Evolutionary conservation across 2,113 vertebrate species (phyloP).

Genomic region (Capreolus pygargus): DNA sequence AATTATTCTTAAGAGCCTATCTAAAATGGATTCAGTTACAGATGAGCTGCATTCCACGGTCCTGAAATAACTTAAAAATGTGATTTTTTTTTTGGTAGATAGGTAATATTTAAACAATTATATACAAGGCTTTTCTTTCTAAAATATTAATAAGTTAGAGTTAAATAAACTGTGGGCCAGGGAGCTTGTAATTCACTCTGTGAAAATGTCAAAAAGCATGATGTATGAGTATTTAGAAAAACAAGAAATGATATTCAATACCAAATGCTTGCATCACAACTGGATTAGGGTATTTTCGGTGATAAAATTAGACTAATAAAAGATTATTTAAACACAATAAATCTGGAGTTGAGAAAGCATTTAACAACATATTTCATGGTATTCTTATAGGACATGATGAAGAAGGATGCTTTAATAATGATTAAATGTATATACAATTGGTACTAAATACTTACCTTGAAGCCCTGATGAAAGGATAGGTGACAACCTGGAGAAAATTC

Average conservation of each 20-base stretch:
- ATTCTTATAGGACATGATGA: background rate
- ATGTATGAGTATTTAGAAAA: background rate
- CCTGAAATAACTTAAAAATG: background rate
- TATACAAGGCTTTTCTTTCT: background rate
- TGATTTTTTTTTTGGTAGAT: background rate
- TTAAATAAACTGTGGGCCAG: background rate
- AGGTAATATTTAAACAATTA: background rate
- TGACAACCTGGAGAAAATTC: background rate
- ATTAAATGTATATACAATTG: background rate
- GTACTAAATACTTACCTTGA: background rate
- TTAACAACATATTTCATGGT: background rate
- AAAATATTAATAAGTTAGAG: background rate
- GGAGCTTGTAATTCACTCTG: background rate
- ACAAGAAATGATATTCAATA: background rate
- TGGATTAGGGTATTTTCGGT: background rate
- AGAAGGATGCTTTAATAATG: background rate
- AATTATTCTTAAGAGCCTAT: background rate
- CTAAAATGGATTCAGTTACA: conserved; percentile 11
- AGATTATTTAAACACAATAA: background rate
- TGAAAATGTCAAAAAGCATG: background rate
- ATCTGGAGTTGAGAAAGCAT: background rate
- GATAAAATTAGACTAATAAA: background rate
- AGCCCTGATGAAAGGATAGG: background rate
- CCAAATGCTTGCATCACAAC: background rate
- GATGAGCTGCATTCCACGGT: background rate